Evolutionary conservation across 1,140 invertebrate genomes (phyloP).

Genomic region (Pogonomyrmex barbatus): DNA sequence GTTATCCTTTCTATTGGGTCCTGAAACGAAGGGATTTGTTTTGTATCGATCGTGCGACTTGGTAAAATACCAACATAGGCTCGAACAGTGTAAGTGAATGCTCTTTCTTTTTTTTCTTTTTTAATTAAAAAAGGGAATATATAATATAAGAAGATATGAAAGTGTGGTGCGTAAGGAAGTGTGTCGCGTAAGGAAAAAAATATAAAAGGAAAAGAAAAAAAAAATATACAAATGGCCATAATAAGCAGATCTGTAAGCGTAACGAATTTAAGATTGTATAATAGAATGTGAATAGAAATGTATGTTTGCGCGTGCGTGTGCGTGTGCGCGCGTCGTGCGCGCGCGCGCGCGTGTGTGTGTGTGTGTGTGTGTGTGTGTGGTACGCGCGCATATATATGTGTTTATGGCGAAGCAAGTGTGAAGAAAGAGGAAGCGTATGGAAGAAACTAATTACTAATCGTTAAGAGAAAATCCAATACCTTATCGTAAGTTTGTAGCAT

Average conservation of each 20-base stretch:
- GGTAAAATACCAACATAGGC: slow-evolving; percentile 7
- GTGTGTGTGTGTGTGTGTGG: not conserved
- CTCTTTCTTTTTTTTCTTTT: slow-evolving; percentile 21
- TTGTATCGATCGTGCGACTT: slow-evolving; percentile 40
- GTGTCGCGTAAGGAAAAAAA: slow-evolving; percentile 5
- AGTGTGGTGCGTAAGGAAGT: not conserved
- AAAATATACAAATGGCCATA: slow-evolving; percentile 78
- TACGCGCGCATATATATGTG: not conserved
- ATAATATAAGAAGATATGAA: slow-evolving; percentile 25
- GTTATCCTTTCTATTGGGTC: slow-evolving; percentile 7
- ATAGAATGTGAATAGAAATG: slow-evolving; percentile 32
- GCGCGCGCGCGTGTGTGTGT: not conserved
- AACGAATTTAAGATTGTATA: slow-evolving; percentile 54
- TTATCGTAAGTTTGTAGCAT: slow-evolving; percentile 69
- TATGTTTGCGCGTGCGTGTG: not conserved
- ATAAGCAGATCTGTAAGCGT: slow-evolving; percentile 75
- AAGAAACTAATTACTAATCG: slow-evolving; percentile 77
- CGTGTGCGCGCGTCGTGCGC: too few relatives aligned
- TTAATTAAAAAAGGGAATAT: slow-evolving; percentile 9
- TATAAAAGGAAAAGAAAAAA: slow-evolving; percentile 39
- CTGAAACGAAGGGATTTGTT: not conserved
- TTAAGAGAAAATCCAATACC: slow-evolving; percentile 72
- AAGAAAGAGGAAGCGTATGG: slow-evolving; percentile 22
- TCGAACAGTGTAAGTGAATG: slow-evolving; percentile 9
- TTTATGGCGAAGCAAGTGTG: not conserved